These are phyloP conservation scores for Drosophila aldrichi DNA, from an alignment of 2,888 invertebrate genomes.

Conservation along the genomic window DNA sequence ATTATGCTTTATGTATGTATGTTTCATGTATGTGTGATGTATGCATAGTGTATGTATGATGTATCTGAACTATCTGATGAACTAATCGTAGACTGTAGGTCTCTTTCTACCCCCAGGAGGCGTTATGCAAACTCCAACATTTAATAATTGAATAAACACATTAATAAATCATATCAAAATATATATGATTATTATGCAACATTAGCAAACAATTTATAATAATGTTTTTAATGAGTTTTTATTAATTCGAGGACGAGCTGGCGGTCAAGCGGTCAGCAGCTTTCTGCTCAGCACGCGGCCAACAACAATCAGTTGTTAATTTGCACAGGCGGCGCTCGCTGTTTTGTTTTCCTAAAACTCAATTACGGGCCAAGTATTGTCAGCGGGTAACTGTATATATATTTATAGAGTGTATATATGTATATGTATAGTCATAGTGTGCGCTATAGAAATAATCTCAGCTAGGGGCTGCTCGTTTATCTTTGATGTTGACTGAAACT, in stretches of 20 bases:
- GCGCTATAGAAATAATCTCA: slow-evolving; percentile 35
- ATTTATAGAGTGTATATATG: background rate
- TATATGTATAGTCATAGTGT: background rate
- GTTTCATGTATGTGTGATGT: no score
- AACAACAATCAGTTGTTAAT: slow-evolving; percentile 7
- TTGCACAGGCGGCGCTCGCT: background rate
- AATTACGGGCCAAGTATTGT: slow-evolving; percentile 30
- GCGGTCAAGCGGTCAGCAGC: background rate
- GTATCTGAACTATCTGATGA: no score
- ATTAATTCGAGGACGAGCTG: slow-evolving; percentile 1
- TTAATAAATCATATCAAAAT: no score
- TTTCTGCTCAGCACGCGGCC: slow-evolving; percentile 14
- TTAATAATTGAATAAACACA: no score
- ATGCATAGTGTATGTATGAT: no score
- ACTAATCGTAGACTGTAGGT: no score
- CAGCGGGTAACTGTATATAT: slow-evolving; percentile 16
- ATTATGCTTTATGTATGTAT: no score
- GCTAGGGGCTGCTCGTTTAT: slow-evolving; percentile 45
- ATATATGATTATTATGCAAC: background rate
- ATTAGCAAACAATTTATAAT: background rate
- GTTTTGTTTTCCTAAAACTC: slow-evolving; percentile 24
- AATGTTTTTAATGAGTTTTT: slow-evolving; percentile 4
- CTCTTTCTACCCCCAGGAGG: no score
- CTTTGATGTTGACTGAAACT: slow-evolving; percentile 44
- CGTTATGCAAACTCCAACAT: no score